Evolutionary conservation across 2,888 invertebrate genomes (phyloP), one percentile per base, ranked within the genome.

Genomic region (Dyspetes luteomarginatus): DNA sequence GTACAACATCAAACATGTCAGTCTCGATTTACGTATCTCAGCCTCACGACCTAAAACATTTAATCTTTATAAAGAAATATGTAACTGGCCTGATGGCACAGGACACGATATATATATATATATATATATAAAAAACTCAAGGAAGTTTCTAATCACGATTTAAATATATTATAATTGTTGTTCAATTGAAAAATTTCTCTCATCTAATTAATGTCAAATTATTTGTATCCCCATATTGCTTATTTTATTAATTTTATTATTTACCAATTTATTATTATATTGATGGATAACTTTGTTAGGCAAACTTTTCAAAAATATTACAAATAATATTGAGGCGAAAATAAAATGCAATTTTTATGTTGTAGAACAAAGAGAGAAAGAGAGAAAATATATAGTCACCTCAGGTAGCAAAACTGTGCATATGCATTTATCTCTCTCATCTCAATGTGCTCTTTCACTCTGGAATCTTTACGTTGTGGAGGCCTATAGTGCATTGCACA

Each of bases 11-110:
- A 73, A 78, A 78, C 78, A 72, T 60, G 78, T 78, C 78, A 73
- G 43, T 67, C 67, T 52, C 78, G 72, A 78, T 78, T 73, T 78
- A 78, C 67, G 67, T 67, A 58, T 65, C 65, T 78, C 72, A 71
- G 65, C 48, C 64, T 72, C 50, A 58, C 65, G 72, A 65, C 71
- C 77, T 58, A 64, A 55, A 71, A 48, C 71, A 55, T 64, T 71
- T 56, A 28, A 56, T 50, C 65, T 52, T 69, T 2, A 50, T n/a
- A 30, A 28, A 72, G 48, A 50, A 58, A n/a, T 15, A 28, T 58
- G 56, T 50, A 17, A 4, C 50, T 17, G 12, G 3, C n/a, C 9
- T 4, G 15, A 12, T 52, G 30, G 26, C 24, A 28, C n/a, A 45
- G 48, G 26, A 28, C 65, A 17, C 50, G 30, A 71, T 19, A 9